Evolutionary conservation across 2,797 vertebrate genomes (phyloP), one percentile per base, ranked within the genome.

Genomic region (Melanogrammus aeglefinus): DNA sequence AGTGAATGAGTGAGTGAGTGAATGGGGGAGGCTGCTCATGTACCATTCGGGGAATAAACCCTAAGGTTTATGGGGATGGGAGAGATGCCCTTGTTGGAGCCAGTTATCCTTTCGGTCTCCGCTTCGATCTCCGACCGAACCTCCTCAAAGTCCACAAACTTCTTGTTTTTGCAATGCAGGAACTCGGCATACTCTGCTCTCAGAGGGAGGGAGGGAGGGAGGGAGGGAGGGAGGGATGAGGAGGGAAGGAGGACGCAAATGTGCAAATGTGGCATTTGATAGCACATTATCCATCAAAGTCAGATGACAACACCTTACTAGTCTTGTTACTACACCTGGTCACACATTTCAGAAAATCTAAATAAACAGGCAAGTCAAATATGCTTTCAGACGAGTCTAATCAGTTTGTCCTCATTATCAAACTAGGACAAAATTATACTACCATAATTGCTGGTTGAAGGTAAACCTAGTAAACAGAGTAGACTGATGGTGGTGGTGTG

Each of bases 91-190:
- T 98, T 99, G 92, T 99, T 99, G 81, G 94, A 96, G 77, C 98
- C 98, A 0, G 98, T 99, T 86, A 96, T 95, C 86, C 97, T 91
- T 71, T 99, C 97, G 0, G 97, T 99, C 88, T 99, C 98, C 0
- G 95, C 95, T 85, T 99, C 97, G 24, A 99, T 99, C 92, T 99
- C 98, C 47, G 90, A 78, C 72, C 97, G 96, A 63, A 99, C 97
- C 88, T 99, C 98, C 0, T 99, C 97, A 5, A 99, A 99, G 85
- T 99, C 97, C 77, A 97, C 97, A 92, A 99, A 99, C 88, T 97
- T 98, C 87, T 94, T 96, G 82, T 96, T 96, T 85, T 99, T 99
- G 93, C 97, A 98, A 92, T 99, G 98, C 88, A 99, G 92, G 89
- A 99, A 99, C 85, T 99, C 98, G 0, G 98, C 98, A 92, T 99